Percentiles rank a stretch among this genome's conserved stretches.
These are phyloP conservation scores for Plebejus anna DNA, from an alignment of 2,888 invertebrate species.

Conservation along the genomic window DNA sequence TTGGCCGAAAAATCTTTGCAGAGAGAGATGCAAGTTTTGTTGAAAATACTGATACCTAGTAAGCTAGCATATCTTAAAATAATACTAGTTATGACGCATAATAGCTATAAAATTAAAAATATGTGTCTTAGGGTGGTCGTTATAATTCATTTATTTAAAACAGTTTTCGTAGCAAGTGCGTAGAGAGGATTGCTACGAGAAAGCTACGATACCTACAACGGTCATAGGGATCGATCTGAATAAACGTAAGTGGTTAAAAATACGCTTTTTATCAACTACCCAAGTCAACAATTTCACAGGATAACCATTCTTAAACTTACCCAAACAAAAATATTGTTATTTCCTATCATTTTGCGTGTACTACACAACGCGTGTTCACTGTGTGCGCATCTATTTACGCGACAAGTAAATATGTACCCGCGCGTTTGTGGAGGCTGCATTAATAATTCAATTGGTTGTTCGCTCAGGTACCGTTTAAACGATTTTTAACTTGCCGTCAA, in stretches of 20 bases:
- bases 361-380: conserved; percentile 73
- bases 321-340: neutral
- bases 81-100: too few relatives aligned
- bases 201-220: neutral
- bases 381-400: conserved; percentile 80
- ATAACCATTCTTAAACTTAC: neutral
- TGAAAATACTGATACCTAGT: too few relatives aligned
- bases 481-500: conserved; percentile 76
- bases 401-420: conserved; percentile 78
- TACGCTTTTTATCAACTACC: neutral
- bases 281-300: too few relatives aligned
- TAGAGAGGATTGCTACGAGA: neutral
- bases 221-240: neutral
- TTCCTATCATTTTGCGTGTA: conserved; percentile 41
- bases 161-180: neutral
- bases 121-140: neutral
- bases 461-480: conserved; percentile 75
- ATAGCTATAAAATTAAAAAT: too few relatives aligned
- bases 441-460: conserved; percentile 78
- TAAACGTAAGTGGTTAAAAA: neutral
- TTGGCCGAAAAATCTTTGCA: neutral
- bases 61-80: too few relatives aligned
- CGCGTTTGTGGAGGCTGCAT: conserved; percentile 78
- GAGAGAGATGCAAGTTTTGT: neutral
- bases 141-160: neutral